phyloP scores from a whole-genome alignment of 2,888 invertebrate species.

The Diachrysia chrysitis region DNA sequence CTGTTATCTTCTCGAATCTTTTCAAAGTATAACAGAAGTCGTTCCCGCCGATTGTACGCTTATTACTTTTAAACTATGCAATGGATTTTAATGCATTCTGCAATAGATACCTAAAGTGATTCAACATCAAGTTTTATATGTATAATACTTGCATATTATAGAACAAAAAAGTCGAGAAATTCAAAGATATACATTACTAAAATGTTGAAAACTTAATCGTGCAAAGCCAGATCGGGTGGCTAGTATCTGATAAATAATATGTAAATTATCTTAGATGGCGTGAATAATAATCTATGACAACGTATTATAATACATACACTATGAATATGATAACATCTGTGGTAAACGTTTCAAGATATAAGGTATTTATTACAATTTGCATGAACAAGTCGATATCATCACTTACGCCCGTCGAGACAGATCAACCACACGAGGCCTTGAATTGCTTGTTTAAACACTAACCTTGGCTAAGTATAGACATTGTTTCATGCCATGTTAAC shows the following conservation, averaged over 20 bases:
- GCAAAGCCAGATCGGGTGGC: no score
- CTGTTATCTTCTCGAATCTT: constrained; percentile 32
- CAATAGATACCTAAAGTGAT: no score
- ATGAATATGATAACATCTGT: constrained; percentile 24
- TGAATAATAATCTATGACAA: background rate
- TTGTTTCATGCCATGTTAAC: constrained; percentile 28
- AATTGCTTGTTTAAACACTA: constrained; percentile 30
- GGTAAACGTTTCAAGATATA: constrained; percentile 25
- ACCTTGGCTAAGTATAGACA: constrained; percentile 22
- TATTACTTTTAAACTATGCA: no score
- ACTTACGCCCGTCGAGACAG: constrained; percentile 26
- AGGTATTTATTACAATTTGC: constrained; percentile 25
- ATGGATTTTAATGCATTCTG: no score
- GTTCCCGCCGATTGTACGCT: no score
- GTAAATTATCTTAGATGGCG: constrained; percentile 11
- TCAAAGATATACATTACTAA: no score
- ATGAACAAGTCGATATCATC: constrained; percentile 30
- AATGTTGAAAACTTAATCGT: no score
- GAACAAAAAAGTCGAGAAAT: no score
- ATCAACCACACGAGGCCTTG: constrained; percentile 64
- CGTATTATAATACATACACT: background rate
- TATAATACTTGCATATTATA: no score
- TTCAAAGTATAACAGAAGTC: no score
- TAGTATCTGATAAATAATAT: constrained; percentile 26
- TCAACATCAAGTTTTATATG: no score